phyloP scores from a whole-genome alignment of 2,888 invertebrate species.

The Troilus luridus region DNA sequence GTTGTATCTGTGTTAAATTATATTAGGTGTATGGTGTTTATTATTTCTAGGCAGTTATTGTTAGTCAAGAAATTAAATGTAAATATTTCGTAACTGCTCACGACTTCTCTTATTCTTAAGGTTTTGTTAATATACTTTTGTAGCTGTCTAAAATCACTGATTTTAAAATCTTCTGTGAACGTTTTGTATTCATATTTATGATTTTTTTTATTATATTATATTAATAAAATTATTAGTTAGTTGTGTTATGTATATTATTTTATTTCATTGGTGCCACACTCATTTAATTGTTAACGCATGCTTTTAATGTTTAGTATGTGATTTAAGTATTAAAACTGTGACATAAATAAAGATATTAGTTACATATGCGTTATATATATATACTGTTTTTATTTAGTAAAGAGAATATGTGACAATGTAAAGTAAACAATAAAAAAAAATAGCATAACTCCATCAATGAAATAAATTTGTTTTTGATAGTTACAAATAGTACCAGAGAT shows the following conservation, averaged over 20 bases:
- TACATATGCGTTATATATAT: neutral
- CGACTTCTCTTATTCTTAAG: conserved; percentile 54
- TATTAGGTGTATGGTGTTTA: conserved; percentile 63
- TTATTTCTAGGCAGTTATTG: conserved; percentile 55
- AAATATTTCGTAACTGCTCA: conserved; percentile 57
- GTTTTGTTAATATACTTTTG: conserved; percentile 55
- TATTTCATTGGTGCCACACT: conserved; percentile 2
- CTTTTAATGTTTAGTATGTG: conserved; percentile 36
- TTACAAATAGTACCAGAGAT: neutral
- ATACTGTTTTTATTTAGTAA: neutral
- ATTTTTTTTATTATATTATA: neutral
- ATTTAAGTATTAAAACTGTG: neutral
- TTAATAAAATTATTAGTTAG: conserved; percentile 1
- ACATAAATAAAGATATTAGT: neutral
- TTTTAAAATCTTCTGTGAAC: neutral
- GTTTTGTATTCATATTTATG: conserved; percentile 30
- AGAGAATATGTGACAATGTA: neutral
- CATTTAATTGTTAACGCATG: neutral
- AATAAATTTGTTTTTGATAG: neutral
- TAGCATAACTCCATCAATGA: neutral
- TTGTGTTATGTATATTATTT: neutral
- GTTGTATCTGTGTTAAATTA: conserved; percentile 64
- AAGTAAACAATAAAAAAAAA: neutral
- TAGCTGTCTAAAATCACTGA: conserved; percentile 11
- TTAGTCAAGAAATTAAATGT: conserved; percentile 30